These are phyloP conservation scores for Asteroscopus sphinx DNA, from an alignment of 2,888 invertebrate species.

Conservation along the genomic window DNA sequence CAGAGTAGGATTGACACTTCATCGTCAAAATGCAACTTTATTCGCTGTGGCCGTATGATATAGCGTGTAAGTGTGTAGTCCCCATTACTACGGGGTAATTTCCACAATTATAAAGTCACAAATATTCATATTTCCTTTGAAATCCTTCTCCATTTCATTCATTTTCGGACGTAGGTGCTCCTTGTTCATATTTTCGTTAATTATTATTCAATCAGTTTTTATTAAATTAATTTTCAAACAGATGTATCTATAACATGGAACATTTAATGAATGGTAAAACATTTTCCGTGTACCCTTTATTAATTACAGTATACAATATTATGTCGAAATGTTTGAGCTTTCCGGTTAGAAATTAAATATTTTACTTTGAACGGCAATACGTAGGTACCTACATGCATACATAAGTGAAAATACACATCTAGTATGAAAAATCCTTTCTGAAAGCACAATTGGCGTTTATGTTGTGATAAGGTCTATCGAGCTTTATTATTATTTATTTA, in stretches of 20 bases:
- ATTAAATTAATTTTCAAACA: constrained; percentile 21
- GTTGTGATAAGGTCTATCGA: too few species aligned
- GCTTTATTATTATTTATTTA: too few species aligned
- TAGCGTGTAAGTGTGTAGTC: constrained; percentile 9
- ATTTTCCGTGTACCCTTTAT: too few species aligned
- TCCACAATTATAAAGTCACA: constrained; percentile 5
- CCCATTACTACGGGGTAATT: constrained; percentile 21
- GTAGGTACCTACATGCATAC: too few species aligned
- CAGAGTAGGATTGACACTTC: too few species aligned
- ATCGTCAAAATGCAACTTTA: too few species aligned
- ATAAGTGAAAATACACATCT: too few species aligned
- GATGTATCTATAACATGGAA: constrained; percentile 11
- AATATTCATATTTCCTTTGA: constrained; percentile 22
- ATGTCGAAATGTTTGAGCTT: constrained; percentile 19
- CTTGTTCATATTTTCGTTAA: constrained; percentile 13
- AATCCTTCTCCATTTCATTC: constrained; percentile 24
- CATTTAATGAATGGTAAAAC: constrained; percentile 4
- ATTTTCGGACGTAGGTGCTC: constrained; percentile 3
- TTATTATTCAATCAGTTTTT: too few species aligned
- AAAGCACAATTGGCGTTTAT: too few species aligned
- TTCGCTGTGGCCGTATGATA: too few species aligned
- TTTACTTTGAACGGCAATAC: not conserved
- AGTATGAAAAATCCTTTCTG: too few species aligned
- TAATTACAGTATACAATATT: not conserved
- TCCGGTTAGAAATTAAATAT: constrained; percentile 5